Conservation (phyloP, 2,888 invertebrate genomes). For the Arctia plantaginis region DNA sequence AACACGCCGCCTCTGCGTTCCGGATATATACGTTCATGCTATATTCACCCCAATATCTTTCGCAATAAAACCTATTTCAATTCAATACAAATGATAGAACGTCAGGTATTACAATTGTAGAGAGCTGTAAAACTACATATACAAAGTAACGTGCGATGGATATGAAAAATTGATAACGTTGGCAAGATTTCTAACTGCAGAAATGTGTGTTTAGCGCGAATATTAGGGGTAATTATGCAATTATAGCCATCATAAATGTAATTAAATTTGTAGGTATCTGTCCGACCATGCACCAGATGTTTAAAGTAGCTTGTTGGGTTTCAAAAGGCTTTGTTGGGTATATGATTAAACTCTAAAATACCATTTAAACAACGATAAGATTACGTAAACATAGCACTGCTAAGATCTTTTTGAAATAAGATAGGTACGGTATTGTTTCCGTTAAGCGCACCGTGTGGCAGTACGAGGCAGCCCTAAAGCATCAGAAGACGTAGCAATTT, state of each 20-base stretch:
- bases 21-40: constrained; percentile 78
- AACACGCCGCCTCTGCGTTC: constrained; percentile 84
- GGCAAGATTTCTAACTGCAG: constrained; percentile 29
- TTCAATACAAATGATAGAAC: constrained; percentile 65
- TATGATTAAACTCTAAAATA: neutral
- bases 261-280: neutral
- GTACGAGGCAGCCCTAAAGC: constrained; percentile 41
- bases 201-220: constrained; percentile 18
- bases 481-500: constrained; percentile 53
- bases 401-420: neutral
- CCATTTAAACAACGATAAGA: neutral
- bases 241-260: neutral
- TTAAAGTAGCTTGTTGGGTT: neutral
- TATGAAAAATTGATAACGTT: constrained; percentile 68
- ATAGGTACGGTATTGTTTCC: neutral
- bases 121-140: constrained; percentile 76
- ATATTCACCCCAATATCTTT: constrained; percentile 76
- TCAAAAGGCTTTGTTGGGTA: neutral
- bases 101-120: constrained; percentile 79
- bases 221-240: constrained; percentile 15
- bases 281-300: neutral
- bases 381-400: neutral
- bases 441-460: constrained; percentile 26
- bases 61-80: constrained; percentile 76
- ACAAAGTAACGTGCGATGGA: constrained; percentile 64